A percentile compares a stretch with the other conserved stretches of the same genome.
Evolutionary conservation across 2,797 vertebrate species (phyloP).

Genomic region (Eulemur mongoz): DNA sequence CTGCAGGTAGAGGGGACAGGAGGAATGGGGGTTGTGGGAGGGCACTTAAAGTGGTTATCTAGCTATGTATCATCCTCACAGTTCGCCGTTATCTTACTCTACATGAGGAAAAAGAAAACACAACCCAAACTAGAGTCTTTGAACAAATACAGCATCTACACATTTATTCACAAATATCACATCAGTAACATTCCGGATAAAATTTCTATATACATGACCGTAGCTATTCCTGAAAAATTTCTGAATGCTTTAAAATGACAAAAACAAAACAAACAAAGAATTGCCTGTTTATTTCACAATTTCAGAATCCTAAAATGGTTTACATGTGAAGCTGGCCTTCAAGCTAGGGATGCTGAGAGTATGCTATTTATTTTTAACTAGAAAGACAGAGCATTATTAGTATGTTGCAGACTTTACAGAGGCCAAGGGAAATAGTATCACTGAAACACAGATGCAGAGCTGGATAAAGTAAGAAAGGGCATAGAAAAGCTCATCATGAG

Average conservation of each 20-base stretch:
- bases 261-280: constrained; percentile 29
- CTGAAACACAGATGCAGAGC: neutral
- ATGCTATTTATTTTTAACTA: constrained; percentile 49
- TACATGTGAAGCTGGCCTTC: neutral
- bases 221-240: constrained; percentile 13
- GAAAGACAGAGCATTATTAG: constrained; percentile 25
- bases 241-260: constrained; percentile 46
- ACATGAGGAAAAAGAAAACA: neutral
- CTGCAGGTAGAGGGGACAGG: constrained; percentile 79
- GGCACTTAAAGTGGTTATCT: neutral
- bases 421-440: constrained; percentile 6
- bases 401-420: constrained; percentile 9
- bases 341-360: neutral
- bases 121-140: neutral
- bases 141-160: neutral
- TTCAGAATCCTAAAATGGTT: constrained; percentile 12
- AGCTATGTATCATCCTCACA: neutral
- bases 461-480: constrained; percentile 31
- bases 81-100: neutral
- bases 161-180: constrained; percentile 3
- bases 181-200: neutral
- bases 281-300: constrained; percentile 11
- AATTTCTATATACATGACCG: constrained; percentile 27
- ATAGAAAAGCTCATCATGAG: constrained; percentile 30
- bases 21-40: neutral